Evolutionary conservation across 2,888 invertebrate species (phyloP), one percentile per base, ranked within the genome.

Genomic region (Agonopterix heracliana): DNA sequence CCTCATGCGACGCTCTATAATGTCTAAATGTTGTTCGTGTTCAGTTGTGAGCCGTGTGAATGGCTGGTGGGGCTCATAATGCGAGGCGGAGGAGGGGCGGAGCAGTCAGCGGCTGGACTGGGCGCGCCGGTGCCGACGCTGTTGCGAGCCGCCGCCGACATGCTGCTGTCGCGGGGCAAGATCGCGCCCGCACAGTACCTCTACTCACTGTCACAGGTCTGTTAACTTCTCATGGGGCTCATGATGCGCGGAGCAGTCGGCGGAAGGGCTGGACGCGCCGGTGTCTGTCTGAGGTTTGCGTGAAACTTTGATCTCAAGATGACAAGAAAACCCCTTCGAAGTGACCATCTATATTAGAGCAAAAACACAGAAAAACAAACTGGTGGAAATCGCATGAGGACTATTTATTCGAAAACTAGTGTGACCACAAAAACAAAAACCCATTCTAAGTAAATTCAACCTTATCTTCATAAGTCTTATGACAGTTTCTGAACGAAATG

Each of bases 71-170:
- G 79, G 0, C 58, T 77, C 46, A 74, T 87, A 48, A 76, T 74
- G 76, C 81, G 86, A 10, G 84, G 86, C 13, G 79, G 81, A 9
- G 68, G 55, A 35, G 84, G 87, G 49, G 85, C 84, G 1, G 88
- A 88, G 58, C 78, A 68, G 47, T 70, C 82, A 14, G 84, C 86
- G 8, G 77, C 74, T 5, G 88, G 81, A n/a, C 64, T 89, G 50
- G 80, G 71, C 7, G 85, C 87, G 9, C 68, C 79, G 61, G 81
- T 94, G 45, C 91, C 92, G 54, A 90, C 91, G 48, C 80, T 93
- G 47, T 88, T 97, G 56, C 94, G 95, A 71, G 91, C 92, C 61
- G 94, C 96, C 34, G 96, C 96, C 0, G 96, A 97, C 78, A 90
- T 94, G 74, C 89, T 95, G 66, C 86, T 97, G 67, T 90, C 93